Evolutionary conservation across 2,888 invertebrate species (phyloP).

Genomic region (Hydropsyche betteni): DNA sequence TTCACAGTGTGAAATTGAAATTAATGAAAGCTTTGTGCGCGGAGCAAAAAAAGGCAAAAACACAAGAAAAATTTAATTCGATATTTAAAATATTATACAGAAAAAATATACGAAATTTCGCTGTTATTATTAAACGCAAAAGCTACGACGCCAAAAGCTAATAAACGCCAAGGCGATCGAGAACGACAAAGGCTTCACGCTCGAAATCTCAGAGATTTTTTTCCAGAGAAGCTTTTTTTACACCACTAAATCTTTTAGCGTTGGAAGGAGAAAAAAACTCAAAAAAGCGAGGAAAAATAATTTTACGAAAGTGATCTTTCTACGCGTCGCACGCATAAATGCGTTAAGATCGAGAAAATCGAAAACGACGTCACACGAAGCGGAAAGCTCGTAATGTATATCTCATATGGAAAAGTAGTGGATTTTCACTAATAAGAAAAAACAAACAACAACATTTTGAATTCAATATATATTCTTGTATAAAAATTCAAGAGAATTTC

Average conservation of each 20-base stretch:
- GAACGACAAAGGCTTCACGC: slow-evolving; percentile 25
- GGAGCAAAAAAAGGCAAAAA: too few relatives aligned
- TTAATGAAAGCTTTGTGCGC: too few relatives aligned
- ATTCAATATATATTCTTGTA: too few relatives aligned
- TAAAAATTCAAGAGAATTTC: too few relatives aligned
- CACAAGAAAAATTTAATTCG: slow-evolving; percentile 12
- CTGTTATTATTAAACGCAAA: slow-evolving; percentile 29
- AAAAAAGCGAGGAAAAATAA: slow-evolving; percentile 9
- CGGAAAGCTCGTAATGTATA: too few relatives aligned
- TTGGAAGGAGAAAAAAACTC: neutral
- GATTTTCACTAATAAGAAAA: too few relatives aligned
- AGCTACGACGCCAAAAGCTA: slow-evolving; percentile 25
- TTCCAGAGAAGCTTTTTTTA: neutral
- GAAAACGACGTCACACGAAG: neutral
- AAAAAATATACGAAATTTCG: neutral
- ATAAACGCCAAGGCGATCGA: slow-evolving; percentile 30
- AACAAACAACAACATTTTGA: too few relatives aligned
- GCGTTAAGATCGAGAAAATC: slow-evolving; percentile 1
- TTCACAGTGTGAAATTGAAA: too few relatives aligned
- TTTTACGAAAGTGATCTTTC: slow-evolving; percentile 21
- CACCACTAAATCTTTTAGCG: slow-evolving; percentile 16
- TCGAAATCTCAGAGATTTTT: slow-evolving; percentile 21
- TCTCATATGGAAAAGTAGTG: too few relatives aligned
- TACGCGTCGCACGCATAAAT: slow-evolving; percentile 9
- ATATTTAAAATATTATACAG: slow-evolving; percentile 1